Percentiles rank a stretch among this genome's conserved stretches.
Evolutionary conservation across 2,113 vertebrate species (phyloP).

Genomic region (Lepidothrix coronata): DNA sequence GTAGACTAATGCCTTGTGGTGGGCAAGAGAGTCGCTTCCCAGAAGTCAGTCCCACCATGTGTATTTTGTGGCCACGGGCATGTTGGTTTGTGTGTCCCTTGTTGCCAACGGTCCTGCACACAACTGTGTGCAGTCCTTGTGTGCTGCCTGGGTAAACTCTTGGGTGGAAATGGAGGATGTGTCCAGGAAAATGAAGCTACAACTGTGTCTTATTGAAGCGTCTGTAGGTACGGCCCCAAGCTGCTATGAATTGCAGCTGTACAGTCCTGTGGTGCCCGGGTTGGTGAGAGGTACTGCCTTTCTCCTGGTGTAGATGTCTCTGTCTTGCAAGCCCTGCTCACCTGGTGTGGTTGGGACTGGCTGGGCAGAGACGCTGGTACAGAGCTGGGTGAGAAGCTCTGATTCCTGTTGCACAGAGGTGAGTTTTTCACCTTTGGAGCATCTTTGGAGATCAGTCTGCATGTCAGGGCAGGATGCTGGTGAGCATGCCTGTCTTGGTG

Average conservation of each 20-base stretch:
- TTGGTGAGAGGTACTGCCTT: background rate
- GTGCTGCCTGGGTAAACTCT: background rate
- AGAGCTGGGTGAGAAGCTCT: background rate
- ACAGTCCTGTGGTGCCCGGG: background rate
- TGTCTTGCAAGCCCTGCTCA: rapidly evolving
- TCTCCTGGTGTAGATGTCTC: rapidly evolving
- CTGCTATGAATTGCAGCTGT: background rate
- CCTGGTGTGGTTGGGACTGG: background rate
- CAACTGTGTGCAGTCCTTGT: no score
- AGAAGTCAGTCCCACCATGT: background rate
- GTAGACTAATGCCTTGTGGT: background rate
- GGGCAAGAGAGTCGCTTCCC: background rate
- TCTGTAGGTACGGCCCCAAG: background rate
- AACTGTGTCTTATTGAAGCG: background rate
- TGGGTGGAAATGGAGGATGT: rapidly evolving
- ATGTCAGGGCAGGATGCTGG: background rate
- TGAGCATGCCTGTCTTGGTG: rapidly evolving
- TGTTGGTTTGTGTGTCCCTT: rapidly evolving
- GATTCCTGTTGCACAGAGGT: background rate
- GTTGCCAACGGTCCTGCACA: background rate
- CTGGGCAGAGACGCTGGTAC: background rate
- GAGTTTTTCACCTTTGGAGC: background rate
- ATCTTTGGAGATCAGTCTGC: background rate
- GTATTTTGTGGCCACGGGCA: rapidly evolving
- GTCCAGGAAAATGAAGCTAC: background rate